A percentile compares a stretch with the other conserved stretches of the same genome.
Conservation (phyloP, 2,113 vertebrate genomes). For the Raja brachyura region DNA sequence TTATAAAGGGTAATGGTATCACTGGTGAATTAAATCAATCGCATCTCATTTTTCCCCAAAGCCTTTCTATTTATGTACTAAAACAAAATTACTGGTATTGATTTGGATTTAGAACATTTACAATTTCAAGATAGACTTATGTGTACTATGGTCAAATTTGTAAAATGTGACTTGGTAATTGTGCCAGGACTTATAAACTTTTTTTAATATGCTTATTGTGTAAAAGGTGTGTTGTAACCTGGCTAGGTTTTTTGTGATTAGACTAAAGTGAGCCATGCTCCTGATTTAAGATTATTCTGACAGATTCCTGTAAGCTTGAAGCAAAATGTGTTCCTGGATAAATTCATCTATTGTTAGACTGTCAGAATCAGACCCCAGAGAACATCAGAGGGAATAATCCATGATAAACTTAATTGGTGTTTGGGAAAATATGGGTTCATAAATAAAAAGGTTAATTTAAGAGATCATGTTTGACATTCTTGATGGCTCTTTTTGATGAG, state of each 20-base stretch:
- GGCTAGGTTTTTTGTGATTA: neutral
- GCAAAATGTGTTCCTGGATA: neutral
- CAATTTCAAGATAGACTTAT: neutral
- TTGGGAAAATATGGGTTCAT: neutral
- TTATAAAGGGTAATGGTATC: conserved; percentile 5
- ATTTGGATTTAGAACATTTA: neutral
- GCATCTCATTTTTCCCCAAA: conserved; percentile 1
- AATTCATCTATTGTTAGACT: too few relatives aligned
- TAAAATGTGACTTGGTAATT: neutral
- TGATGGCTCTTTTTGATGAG: neutral
- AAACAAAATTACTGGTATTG: conserved; percentile 15
- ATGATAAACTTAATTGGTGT: neutral
- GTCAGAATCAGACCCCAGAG: neutral
- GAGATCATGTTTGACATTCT: neutral
- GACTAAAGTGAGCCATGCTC: neutral
- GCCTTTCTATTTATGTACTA: conserved; percentile 17
- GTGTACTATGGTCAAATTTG: neutral
- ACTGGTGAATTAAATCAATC: conserved; percentile 23
- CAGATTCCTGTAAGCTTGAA: neutral
- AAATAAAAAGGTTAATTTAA: neutral
- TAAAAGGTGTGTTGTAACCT: neutral
- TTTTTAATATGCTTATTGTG: neutral
- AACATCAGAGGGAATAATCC: neutral
- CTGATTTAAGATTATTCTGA: neutral
- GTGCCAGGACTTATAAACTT: neutral